A percentile compares a stretch with the other conserved stretches of the same genome.
Conservation (phyloP, 2,113 vertebrate species). For the Eudyptes chrysolophus region DNA sequence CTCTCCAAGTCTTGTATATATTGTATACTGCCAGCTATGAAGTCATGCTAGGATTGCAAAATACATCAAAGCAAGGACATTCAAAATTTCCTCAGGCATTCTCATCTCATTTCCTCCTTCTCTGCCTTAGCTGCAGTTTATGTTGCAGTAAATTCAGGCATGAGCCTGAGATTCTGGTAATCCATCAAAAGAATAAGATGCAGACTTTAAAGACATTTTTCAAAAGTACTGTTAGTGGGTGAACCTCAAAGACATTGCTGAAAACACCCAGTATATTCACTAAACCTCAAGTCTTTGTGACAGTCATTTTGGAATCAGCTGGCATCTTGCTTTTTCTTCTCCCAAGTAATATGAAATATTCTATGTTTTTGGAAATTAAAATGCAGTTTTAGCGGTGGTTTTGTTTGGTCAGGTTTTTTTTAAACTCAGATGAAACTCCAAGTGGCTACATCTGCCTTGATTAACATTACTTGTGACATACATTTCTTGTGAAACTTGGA, state of each 20-base stretch:
- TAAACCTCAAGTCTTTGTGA: constrained; percentile 45
- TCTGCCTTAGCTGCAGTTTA: constrained; percentile 3
- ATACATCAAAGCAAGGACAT: constrained; percentile 44
- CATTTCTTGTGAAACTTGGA: not conserved
- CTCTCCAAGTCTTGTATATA: not conserved
- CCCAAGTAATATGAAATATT: not conserved
- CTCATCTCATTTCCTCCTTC: constrained; percentile 28
- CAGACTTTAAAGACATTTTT: constrained; percentile 39
- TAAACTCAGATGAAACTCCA: not conserved
- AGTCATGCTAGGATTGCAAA: constrained; percentile 36
- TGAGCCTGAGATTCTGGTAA: not conserved
- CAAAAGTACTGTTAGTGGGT: not conserved
- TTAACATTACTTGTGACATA: not conserved
- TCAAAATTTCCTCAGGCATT: constrained; percentile 25
- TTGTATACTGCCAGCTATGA: constrained; percentile 43
- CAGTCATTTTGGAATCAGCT: not conserved
- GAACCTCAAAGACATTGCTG: constrained; percentile 42
- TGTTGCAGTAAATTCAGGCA: constrained; percentile 1
- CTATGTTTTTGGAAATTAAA: not conserved
- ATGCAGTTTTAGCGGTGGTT: not conserved
- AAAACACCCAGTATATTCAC: not conserved
- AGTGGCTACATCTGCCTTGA: not conserved
- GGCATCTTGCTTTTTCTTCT: not conserved
- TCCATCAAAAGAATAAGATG: constrained; percentile 28
- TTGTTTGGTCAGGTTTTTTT: not conserved